Conservation (phyloP, 2,797 vertebrate genomes). For the Pseudochirops corinnae region DNA sequence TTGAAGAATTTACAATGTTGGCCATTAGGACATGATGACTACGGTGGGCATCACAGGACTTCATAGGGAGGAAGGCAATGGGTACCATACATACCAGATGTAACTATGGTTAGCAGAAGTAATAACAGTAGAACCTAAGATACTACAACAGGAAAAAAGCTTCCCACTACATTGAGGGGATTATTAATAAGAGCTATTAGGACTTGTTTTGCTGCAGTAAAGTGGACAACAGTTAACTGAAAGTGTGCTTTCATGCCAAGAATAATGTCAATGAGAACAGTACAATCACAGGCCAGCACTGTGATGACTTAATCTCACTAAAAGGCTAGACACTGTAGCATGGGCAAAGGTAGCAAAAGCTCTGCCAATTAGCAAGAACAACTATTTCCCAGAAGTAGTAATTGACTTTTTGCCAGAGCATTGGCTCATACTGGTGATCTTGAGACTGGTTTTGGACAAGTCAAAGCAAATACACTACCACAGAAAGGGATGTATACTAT, state of each 20-base stretch:
- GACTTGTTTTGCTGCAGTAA: background rate
- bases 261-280: background rate
- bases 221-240: background rate
- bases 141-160: background rate
- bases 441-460: background rate
- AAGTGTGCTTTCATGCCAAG: background rate
- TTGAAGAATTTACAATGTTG: background rate
- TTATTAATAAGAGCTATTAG: background rate
- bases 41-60: background rate
- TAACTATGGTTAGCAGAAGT: background rate
- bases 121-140: background rate
- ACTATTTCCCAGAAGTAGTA: background rate
- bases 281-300: background rate
- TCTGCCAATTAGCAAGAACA: background rate
- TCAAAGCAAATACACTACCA: background rate
- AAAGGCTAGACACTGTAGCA: background rate
- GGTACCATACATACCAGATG: background rate
- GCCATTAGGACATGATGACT: background rate
- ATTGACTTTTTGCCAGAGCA: background rate
- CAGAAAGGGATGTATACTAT: background rate
- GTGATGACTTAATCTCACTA: background rate
- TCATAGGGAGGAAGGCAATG: background rate
- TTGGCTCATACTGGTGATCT: background rate
- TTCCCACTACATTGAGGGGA: background rate
- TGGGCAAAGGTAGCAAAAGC: background rate